Evolutionary conservation across 2,113 vertebrate genomes (phyloP).

Genomic region (Ammodytes dubius): DNA sequence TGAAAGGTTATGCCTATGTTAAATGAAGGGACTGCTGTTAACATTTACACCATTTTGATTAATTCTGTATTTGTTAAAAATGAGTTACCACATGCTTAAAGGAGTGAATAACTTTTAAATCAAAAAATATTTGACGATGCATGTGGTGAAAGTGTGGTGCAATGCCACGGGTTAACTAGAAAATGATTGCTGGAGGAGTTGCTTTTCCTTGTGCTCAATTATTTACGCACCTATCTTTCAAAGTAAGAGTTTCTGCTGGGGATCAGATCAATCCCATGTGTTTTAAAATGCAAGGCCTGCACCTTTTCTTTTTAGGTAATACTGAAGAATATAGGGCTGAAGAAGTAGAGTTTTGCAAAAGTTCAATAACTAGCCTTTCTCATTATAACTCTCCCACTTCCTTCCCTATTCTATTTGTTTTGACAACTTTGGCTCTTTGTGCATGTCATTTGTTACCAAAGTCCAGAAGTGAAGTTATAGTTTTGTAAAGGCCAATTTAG

Average conservation of each 20-base stretch:
- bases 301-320: constrained; percentile 6
- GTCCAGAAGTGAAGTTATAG: background rate
- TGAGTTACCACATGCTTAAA: background rate
- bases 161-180: constrained; percentile 22
- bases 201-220: constrained; percentile 41
- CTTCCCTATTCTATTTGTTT: background rate
- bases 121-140: background rate
- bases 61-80: background rate
- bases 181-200: constrained; percentile 32
- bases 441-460: constrained; percentile 7
- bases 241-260: constrained; percentile 31
- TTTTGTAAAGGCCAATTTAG: constrained; percentile 3
- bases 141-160: background rate
- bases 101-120: background rate
- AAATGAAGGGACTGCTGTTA: background rate
- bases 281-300: constrained; percentile 20
- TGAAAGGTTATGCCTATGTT: background rate
- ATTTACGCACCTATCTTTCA: constrained; percentile 36
- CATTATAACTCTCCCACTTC: constrained; percentile 2
- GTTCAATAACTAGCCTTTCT: constrained; percentile 10
- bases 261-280: constrained; percentile 11
- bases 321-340: background rate
- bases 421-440: background rate
- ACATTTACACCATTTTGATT: background rate
- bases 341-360: no score